Percentiles rank a stretch among this genome's conserved stretches.
Evolutionary conservation across 2,888 invertebrate species (phyloP).

Genomic region (Athalia cordata): DNA sequence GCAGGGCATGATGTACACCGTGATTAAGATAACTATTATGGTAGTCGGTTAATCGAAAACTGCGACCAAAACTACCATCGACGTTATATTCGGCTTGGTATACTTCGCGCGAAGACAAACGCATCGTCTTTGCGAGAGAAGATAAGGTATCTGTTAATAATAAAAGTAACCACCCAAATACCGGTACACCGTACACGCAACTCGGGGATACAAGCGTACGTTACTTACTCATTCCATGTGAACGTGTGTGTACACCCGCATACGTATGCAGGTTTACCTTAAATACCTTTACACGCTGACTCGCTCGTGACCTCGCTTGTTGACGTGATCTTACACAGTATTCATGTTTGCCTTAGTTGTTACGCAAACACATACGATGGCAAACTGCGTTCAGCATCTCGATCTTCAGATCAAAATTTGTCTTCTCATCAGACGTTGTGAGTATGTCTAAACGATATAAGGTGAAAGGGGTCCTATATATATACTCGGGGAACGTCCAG

Average conservation of each 20-base stretch:
- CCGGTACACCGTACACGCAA: neutral
- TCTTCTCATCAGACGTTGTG: neutral
- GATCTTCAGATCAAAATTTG: neutral
- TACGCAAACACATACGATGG: conserved; percentile 25
- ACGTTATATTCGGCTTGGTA: conserved; percentile 12
- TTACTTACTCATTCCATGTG: neutral
- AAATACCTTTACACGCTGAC: neutral
- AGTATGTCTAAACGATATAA: neutral
- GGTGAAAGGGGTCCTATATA: too few species aligned
- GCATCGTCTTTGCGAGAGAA: conserved; percentile 47
- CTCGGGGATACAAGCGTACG: too few species aligned
- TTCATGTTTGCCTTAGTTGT: conserved; percentile 21
- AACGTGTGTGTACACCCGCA: neutral
- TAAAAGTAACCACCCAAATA: conserved; percentile 41
- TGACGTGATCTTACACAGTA: conserved; percentile 18
- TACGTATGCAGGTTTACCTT: neutral
- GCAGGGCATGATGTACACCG: neutral
- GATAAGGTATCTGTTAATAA: conserved; percentile 59
- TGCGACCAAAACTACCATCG: neutral
- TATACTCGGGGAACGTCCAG: too few species aligned
- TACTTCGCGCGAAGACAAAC: conserved; percentile 24
- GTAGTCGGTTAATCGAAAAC: neutral
- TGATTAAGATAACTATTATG: neutral
- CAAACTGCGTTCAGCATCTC: neutral
- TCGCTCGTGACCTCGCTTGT: conserved; percentile 18